Base-by-base conservation (phyloP, 1,140 invertebrate genomes). In the Drosophila virilis region DNA sequence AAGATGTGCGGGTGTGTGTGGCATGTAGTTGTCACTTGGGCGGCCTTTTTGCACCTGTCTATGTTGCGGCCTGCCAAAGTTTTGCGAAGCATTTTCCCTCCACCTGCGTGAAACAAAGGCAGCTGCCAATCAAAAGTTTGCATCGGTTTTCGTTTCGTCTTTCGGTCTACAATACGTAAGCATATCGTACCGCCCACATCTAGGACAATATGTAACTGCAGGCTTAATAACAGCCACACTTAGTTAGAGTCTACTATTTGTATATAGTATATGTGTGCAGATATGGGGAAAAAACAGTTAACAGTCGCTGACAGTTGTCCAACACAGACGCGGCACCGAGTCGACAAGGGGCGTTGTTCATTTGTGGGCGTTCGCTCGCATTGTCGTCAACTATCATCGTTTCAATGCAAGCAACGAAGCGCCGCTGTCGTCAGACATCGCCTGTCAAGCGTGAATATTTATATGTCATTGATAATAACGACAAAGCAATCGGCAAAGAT, bases 51-150 rank as follows among this genome's bases (percentile, higher is more conserved):
- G 60, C 82, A 85, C 78, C 82, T 80, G 79, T 79, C 61, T 71
- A 80, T 78, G 79, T 82, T 78, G 80, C 75, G 79, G 75, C 38
- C 62, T 64, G 70, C 22, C 61, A 71, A 78, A 78, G 17, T 68
- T 77, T 80, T 72, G 50, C 59, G 37, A 62, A 71, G 64, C 38
- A 58, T 74, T 75, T 64, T 42, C 62, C 57, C 61, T 17, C 60
- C 32, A 10, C 3, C 48, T 37, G 58, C 50, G 58, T 57, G 61
- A 75, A 61, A 75, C 65, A 85, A 80, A 68, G 69, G 62, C 81
- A 82, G 67, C 83, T 88, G 83, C 83, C 83, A 86, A 86, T 86
- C 83, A 86, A 86, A 88, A 88, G 64, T 79, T 86, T 82, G 62
- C 57, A 46, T 67, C 55, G 69, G 59, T 59, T 73, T 77, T 67